phyloP scores from a whole-genome alignment of 2,888 invertebrate genomes.

The Erebia ligea region DNA sequence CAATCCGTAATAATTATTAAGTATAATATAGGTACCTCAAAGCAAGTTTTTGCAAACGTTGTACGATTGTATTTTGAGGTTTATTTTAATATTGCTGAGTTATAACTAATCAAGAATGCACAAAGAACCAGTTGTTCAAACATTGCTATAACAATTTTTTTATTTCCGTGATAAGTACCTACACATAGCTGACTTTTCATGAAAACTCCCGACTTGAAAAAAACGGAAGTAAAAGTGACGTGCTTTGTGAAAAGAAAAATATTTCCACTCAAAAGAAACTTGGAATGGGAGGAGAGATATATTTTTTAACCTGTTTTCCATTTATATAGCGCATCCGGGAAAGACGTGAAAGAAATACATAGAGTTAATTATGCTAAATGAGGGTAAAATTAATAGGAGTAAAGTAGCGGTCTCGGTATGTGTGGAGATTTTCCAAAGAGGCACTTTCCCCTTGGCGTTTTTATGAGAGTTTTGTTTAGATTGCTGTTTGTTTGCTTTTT shows the following conservation, averaged over 20 bases:
- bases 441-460: background rate
- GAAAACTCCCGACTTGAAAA: slow-evolving; percentile 23
- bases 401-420: background rate
- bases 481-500: background rate
- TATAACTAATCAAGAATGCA: slow-evolving; percentile 1
- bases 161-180: slow-evolving; percentile 23
- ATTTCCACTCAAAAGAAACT: slow-evolving; percentile 32
- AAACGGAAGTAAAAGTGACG: slow-evolving; percentile 29
- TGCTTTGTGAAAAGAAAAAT: slow-evolving; percentile 30
- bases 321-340: slow-evolving; percentile 34
- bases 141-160: slow-evolving; percentile 21
- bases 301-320: slow-evolving; percentile 54
- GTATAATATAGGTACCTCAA: too few species aligned
- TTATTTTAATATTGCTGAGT: background rate
- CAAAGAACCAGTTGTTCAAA: slow-evolving; percentile 9
- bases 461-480: background rate
- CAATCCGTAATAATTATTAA: too few species aligned
- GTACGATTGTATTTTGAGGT: too few species aligned
- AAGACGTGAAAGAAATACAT: slow-evolving; percentile 46
- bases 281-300: slow-evolving; percentile 31
- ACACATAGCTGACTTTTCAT: slow-evolving; percentile 25
- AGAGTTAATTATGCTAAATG: slow-evolving; percentile 42
- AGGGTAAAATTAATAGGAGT: slow-evolving; percentile 31
- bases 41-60: too few species aligned
- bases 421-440: slow-evolving; percentile 3